Base-by-base conservation (phyloP, 2,113 vertebrate genomes). In the Ailurus styani region DNA sequence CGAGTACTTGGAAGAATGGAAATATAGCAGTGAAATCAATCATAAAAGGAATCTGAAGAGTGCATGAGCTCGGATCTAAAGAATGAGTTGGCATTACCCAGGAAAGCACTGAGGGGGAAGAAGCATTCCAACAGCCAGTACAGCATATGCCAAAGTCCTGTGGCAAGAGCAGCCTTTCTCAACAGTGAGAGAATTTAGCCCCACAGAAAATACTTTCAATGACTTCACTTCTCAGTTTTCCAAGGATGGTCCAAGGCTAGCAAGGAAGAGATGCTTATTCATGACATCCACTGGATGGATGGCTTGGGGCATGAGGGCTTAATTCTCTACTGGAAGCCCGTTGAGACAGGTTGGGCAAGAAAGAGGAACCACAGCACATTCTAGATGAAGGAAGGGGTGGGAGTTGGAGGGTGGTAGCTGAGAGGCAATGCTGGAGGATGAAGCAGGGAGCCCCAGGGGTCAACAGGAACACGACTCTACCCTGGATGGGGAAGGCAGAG, bases 141-240 rank as follows among this genome's bases (percentile, higher is more conserved):
- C 0, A 70, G 64, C 87, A 87, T 0, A 54, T 2, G 54, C 23
- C 20, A 89, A 82, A 29, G 57, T 54, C 18, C 78, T n/a, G 29
- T 34, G 57, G 83, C 55, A 52, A 96, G 40, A 86, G 15, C 3
- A 91, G 64, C 34, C 62, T 88, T 83, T 79, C 68, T 73, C 66
- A 54, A 70, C 0, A 73, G 45, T 25, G 57, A 92, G 37, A 91
- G 50, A 93, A 82, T 40, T 10, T 52, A 77, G 91, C 29, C n/a
- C 83, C 96, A 93, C 5, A 87, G 72, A 85, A 89, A 77, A 75
- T 20, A 0, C 54, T n/a, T 37, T 55, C 34, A 87, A 8, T 47
- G 50, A 83, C 50, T 64, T 78, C 21, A 73, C 14, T 79, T 88
- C 55, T 87, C 50, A 78, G 31, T 52, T 90, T 29, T 77, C 25